phyloP scores from a whole-genome alignment of 2,888 invertebrate species.

The Habroteleia sp. region DNA sequence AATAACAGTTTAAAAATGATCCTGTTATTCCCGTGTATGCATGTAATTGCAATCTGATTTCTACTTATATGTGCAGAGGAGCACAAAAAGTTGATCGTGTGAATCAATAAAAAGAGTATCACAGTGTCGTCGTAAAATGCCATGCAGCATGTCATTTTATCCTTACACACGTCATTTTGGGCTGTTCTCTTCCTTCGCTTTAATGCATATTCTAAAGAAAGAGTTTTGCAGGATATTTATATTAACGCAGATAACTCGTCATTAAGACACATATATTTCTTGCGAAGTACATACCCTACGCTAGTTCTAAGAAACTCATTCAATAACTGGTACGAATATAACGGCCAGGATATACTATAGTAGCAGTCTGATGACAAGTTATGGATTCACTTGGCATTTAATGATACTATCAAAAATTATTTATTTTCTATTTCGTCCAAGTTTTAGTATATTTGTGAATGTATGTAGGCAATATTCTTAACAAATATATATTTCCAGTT shows the following conservation, averaged over 20 bases:
- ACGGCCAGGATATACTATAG: constrained; percentile 5
- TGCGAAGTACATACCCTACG: constrained; percentile 25
- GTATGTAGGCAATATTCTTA: too few species aligned
- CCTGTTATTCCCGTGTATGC: constrained; percentile 31
- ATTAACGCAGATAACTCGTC: constrained; percentile 40
- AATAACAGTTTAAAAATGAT: constrained; percentile 36
- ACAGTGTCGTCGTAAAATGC: constrained; percentile 16
- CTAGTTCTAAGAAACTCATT: constrained; percentile 41
- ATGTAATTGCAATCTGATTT: constrained; percentile 33
- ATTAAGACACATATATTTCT: constrained; percentile 36
- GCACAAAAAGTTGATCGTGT: constrained; percentile 33
- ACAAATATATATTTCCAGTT: too few species aligned
- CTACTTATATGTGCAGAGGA: constrained; percentile 44
- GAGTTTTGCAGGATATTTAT: constrained; percentile 53
- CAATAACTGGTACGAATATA: constrained; percentile 32
- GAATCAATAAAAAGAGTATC: constrained; percentile 43
- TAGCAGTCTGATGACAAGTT: constrained; percentile 5
- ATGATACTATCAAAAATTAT: too few species aligned
- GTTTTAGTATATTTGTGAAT: too few species aligned
- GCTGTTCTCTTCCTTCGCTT: constrained; percentile 42
- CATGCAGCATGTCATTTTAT: constrained; percentile 53
- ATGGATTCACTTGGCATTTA: background rate
- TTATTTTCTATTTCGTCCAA: too few species aligned
- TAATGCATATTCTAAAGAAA: constrained; percentile 24
- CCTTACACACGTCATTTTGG: constrained; percentile 47